Percentiles rank a stretch among this genome's conserved stretches.
Conservation (phyloP, 2,113 vertebrate genomes). For the Gila orcuttii region DNA sequence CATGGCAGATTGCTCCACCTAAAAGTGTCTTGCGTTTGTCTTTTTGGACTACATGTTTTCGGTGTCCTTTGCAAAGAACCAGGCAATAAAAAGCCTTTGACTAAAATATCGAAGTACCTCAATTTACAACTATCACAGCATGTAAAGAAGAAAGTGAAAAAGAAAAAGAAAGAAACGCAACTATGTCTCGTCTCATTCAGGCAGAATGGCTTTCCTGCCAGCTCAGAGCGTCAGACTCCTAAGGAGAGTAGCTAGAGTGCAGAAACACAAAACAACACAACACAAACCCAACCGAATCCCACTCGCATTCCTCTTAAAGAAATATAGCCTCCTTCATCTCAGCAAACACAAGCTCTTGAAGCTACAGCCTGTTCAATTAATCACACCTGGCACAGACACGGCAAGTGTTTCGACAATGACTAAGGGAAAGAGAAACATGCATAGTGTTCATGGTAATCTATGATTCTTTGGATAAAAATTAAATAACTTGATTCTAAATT, state of each 20-base stretch:
- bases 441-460: not conserved
- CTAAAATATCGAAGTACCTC: conserved; percentile 12
- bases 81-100: not conserved
- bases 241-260: not conserved
- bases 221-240: not conserved
- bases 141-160: not conserved
- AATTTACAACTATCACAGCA: conserved; percentile 7
- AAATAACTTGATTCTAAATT: too few relatives aligned
- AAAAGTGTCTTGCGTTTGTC: not conserved
- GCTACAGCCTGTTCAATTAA: conserved; percentile 16
- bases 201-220: not conserved
- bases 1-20: not conserved
- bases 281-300: not conserved
- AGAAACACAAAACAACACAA: conserved; percentile 10
- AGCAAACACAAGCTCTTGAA: conserved; percentile 33
- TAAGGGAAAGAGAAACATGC: not conserved
- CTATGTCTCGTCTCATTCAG: not conserved
- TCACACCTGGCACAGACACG: conserved; percentile 14
- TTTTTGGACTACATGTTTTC: not conserved
- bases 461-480: not conserved
- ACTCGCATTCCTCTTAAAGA: conserved; percentile 21
- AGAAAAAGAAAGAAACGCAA: not conserved
- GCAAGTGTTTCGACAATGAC: not conserved
- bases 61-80: not conserved
- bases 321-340: conserved; percentile 3